Percentiles rank a stretch among this genome's conserved stretches.
Evolutionary conservation across 2,888 invertebrate species (phyloP).

Genomic region (Ligdia adustata): DNA sequence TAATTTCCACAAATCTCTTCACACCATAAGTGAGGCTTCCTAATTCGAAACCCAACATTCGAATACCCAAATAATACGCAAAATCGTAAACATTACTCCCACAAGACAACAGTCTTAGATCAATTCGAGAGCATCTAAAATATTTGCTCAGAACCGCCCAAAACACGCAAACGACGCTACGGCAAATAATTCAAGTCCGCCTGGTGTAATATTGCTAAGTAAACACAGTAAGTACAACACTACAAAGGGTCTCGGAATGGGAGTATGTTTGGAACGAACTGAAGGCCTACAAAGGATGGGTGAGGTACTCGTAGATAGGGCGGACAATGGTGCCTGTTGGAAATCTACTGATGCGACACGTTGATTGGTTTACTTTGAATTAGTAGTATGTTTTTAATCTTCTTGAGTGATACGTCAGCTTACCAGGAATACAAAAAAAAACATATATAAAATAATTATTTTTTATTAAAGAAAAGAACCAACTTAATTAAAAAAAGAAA

Average conservation of each 20-base stretch:
- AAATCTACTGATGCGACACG: background rate
- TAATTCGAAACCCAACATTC: slow-evolving; percentile 2
- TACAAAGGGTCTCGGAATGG: slow-evolving; percentile 29
- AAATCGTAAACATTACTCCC: slow-evolving; percentile 12
- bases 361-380: background rate
- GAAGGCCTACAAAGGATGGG: slow-evolving; percentile 26
- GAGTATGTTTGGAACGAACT: slow-evolving; percentile 28
- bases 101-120: slow-evolving; percentile 18
- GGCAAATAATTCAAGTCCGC: slow-evolving; percentile 37
- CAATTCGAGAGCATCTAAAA: slow-evolving; percentile 32
- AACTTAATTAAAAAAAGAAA: too few relatives aligned
- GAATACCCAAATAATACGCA: slow-evolving; percentile 7
- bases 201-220: slow-evolving; percentile 35
- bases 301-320: slow-evolving; percentile 24
- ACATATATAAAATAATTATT: too few relatives aligned
- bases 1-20: background rate
- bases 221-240: slow-evolving; percentile 36
- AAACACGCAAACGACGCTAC: slow-evolving; percentile 25
- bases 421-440: too few relatives aligned
- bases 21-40: background rate
- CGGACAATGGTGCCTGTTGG: slow-evolving; percentile 14
- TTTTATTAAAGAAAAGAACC: too few relatives aligned
- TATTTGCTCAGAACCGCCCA: slow-evolving; percentile 28
- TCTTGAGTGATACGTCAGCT: background rate
- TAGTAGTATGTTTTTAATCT: too few relatives aligned